A percentile compares a stretch with the other conserved stretches of the same genome.
Evolutionary conservation across 2,113 vertebrate species (phyloP).

Genomic region (Pica pica): DNA sequence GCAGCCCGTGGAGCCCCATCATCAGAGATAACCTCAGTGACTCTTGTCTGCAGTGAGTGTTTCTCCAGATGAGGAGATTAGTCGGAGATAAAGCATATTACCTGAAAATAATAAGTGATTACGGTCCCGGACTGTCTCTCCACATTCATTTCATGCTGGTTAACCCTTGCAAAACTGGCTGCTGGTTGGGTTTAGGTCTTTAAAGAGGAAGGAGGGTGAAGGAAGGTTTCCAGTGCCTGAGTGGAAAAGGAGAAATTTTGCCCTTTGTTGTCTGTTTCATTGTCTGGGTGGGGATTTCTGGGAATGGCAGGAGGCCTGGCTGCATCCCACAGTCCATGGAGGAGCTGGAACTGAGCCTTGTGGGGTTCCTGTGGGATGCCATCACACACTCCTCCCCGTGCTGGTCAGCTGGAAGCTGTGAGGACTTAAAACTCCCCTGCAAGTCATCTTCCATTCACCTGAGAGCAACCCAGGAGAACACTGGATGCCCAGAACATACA

Average conservation of each 20-base stretch:
- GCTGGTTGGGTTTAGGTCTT: not conserved
- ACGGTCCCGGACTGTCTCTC: slow-evolving; percentile 40
- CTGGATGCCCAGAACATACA: not conserved
- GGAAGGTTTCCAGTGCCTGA: not conserved
- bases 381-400: not conserved
- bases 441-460: not conserved
- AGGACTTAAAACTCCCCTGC: not conserved
- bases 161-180: slow-evolving; percentile 53
- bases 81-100: slow-evolving; percentile 55
- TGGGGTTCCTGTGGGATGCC: not conserved
- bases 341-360: not conserved
- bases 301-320: not conserved
- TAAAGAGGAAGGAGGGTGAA: not conserved
- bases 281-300: not conserved
- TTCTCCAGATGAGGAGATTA: slow-evolving; percentile 62
- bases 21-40: slow-evolving; percentile 59
- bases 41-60: slow-evolving; percentile 45
- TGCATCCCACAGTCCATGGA: not conserved
- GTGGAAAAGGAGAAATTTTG: not conserved
- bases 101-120: slow-evolving; percentile 65
- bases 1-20: slow-evolving; percentile 48
- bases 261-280: not conserved
- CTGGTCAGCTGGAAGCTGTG: not conserved
- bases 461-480: not conserved
- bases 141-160: slow-evolving; percentile 47